Evolutionary conservation across 2,888 invertebrate species (phyloP).

Genomic region (Nycteola revayana): DNA sequence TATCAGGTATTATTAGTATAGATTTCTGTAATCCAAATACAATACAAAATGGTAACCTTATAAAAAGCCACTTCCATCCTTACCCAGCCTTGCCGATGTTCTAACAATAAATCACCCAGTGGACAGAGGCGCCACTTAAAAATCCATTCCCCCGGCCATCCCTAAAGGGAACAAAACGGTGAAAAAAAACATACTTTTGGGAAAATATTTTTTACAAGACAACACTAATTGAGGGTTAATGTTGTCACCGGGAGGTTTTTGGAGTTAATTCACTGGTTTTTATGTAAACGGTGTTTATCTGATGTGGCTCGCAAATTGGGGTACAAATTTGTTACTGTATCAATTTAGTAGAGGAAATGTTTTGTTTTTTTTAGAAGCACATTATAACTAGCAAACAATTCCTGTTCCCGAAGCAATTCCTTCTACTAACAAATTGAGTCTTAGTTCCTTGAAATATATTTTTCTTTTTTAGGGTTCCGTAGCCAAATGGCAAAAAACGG

Average conservation of each 20-base stretch:
- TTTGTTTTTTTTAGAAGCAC: too few relatives aligned
- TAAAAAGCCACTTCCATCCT: constrained; percentile 34
- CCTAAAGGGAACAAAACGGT: constrained; percentile 43
- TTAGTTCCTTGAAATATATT: too few relatives aligned
- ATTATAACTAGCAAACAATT: too few relatives aligned
- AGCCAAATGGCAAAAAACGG: too few relatives aligned
- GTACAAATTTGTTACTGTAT: too few relatives aligned
- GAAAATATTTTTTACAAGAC: constrained; percentile 41
- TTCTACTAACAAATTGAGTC: too few relatives aligned
- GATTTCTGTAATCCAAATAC: too few relatives aligned
- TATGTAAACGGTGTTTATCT: constrained; percentile 5
- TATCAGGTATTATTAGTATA: too few relatives aligned
- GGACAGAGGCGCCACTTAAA: constrained; percentile 60
- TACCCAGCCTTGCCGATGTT: constrained; percentile 28
- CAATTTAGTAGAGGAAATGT: too few relatives aligned
- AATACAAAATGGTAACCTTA: too few relatives aligned
- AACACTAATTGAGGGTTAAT: constrained; percentile 31
- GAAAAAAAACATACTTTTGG: constrained; percentile 39
- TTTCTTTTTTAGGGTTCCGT: too few relatives aligned
- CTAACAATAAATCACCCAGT: constrained; percentile 67
- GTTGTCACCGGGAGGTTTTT: constrained; percentile 24
- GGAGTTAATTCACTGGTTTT: constrained; percentile 16
- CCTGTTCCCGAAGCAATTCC: too few relatives aligned
- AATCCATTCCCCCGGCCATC: constrained; percentile 56
- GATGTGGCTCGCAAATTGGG: constrained; percentile 1